These are phyloP conservation scores for Orcinus orca DNA, from an alignment of 2,113 vertebrate species.

Conservation along the genomic window DNA sequence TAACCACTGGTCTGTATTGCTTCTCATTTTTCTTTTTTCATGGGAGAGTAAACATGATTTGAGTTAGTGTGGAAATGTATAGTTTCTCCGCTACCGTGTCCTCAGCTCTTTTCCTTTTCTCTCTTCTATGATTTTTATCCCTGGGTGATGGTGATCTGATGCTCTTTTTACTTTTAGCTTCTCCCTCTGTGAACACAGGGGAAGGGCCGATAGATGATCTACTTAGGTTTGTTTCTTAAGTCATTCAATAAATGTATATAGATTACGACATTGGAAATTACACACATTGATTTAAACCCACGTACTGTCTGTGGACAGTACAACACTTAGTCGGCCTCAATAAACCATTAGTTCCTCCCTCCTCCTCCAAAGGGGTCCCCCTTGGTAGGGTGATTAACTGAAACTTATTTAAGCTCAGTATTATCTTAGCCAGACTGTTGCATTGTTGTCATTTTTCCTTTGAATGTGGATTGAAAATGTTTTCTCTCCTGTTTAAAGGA, in stretches of 20 bases:
- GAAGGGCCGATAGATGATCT: neutral
- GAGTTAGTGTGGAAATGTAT: neutral
- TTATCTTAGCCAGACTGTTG: neutral
- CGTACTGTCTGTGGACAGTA: neutral
- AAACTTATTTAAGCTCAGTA: neutral
- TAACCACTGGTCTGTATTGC: neutral
- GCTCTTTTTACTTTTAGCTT: neutral
- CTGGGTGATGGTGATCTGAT: neutral
- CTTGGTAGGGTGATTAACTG: neutral
- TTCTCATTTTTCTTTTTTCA: neutral
- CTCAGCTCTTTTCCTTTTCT: neutral
- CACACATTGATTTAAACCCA: neutral
- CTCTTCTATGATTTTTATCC: neutral
- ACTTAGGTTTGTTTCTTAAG: slow-evolving; percentile 6
- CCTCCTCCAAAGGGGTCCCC: neutral
- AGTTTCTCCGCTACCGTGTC: neutral
- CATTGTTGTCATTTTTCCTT: slow-evolving; percentile 41
- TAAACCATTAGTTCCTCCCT: neutral
- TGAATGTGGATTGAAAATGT: slow-evolving; percentile 3
- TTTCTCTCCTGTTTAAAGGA: slow-evolving; percentile 9
- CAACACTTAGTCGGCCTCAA: neutral
- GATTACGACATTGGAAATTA: neutral
- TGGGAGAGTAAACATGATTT: neutral
- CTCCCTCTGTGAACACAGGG: neutral
- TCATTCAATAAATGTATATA: neutral